Evolutionary conservation across 2,113 vertebrate genomes (phyloP).

Genomic region (Danio rerio): GRCz12tu NC_133197.1:17230501-17231000

Average conservation of each 20-base stretch:
- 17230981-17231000: slow-evolving; percentile 95
- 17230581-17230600: slow-evolving; percentile 93
- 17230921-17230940: neutral
- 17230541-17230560: slow-evolving; percentile 98
- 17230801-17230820: slow-evolving; percentile 97
- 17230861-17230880: slow-evolving; percentile 99
- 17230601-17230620: slow-evolving; percentile 97
- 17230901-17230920: neutral
- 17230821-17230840: slow-evolving; percentile 95
- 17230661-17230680: neutral
- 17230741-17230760: slow-evolving; percentile 99
- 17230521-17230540: slow-evolving; percentile 92
- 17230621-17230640: slow-evolving; percentile 61
- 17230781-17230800: slow-evolving; percentile 90
- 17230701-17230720: slow-evolving; percentile 59
- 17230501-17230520: slow-evolving; percentile 81
- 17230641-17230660: neutral
- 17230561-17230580: slow-evolving; percentile 94
- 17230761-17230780: slow-evolving; percentile 95
- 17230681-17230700: neutral
- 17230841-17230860: slow-evolving; percentile 95
- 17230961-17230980: slow-evolving; percentile 90
- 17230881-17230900: slow-evolving; percentile 66
- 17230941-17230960: slow-evolving; percentile 73
- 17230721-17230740: slow-evolving; percentile 98